These are phyloP conservation scores for Alloscopus bannaensis DNA, from an alignment of 2,888 invertebrate genomes.

Conservation along the genomic window DNA sequence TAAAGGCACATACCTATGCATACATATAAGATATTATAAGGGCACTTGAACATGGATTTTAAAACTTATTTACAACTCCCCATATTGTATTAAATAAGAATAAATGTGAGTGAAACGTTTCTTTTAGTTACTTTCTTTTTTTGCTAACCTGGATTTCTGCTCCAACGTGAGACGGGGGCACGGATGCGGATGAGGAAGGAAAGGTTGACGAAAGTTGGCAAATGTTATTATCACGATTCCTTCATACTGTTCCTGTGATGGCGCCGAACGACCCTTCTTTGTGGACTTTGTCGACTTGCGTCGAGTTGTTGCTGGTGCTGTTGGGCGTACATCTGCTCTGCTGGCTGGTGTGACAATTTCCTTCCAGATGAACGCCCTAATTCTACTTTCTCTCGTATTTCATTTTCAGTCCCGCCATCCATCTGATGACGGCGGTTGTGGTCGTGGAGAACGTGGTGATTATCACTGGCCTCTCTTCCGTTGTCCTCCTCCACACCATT, in stretches of 20 bases:
- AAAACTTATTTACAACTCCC: too few species aligned
- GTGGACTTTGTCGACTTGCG: slow-evolving; percentile 29
- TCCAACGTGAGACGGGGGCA: slow-evolving; percentile 25
- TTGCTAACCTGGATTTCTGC: slow-evolving; percentile 41
- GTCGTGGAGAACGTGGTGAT: slow-evolving; percentile 5
- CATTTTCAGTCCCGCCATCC: slow-evolving; percentile 26
- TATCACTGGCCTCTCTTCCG: slow-evolving; percentile 10
- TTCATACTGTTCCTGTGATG: slow-evolving; percentile 37
- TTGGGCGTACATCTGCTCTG: too few species aligned
- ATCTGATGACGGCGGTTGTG: too few species aligned
- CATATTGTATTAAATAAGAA: slow-evolving; percentile 39
- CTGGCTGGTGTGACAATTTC: slow-evolving; percentile 16
- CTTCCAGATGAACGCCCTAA: slow-evolving; percentile 43
- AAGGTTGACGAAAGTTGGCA: slow-evolving; percentile 33
- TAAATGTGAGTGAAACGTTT: too few species aligned
- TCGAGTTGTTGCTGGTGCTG: slow-evolving; percentile 16
- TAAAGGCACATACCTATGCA: too few species aligned
- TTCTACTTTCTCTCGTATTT: slow-evolving; percentile 38
- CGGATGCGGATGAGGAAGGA: slow-evolving; percentile 19
- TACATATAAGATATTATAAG: too few species aligned
- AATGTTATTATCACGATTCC: slow-evolving; percentile 53
- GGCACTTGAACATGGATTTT: too few species aligned
- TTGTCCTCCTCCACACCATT: slow-evolving; percentile 27
- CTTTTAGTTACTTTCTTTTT: too few species aligned
- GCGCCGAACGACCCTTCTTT: slow-evolving; percentile 30